These are phyloP conservation scores for Geodia barretti DNA, from an alignment of 37 sponge, comb jelly and placozoan genomes.

Conservation along the genomic window DNA sequence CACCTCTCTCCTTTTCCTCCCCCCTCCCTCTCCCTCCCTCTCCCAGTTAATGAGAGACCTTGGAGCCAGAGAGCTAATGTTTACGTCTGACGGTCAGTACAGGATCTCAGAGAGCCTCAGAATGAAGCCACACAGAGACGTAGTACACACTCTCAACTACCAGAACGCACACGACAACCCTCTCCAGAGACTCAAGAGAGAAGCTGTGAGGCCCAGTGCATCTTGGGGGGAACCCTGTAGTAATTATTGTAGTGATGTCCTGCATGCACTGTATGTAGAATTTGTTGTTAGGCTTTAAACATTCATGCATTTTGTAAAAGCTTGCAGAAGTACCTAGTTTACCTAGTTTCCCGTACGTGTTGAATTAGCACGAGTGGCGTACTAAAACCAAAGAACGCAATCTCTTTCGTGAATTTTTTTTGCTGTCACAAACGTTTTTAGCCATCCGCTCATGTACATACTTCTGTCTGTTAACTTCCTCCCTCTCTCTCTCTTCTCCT, in stretches of 20 bases:
- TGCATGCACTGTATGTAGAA: too few species aligned
- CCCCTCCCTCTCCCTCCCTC: not conserved
- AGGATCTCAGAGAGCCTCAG: constrained; percentile 1
- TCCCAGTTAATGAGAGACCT: constrained; percentile 43
- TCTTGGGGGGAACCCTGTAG: not conserved
- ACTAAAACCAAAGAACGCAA: too few species aligned
- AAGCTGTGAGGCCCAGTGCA: not conserved
- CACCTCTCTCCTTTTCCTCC: not conserved
- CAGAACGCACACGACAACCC: constrained; percentile 19
- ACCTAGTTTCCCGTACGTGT: too few species aligned
- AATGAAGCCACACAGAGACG: constrained; percentile 42
- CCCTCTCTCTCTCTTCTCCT: not conserved
- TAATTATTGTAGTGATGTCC: too few species aligned
- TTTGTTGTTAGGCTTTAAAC: too few species aligned
- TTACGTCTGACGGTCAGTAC: constrained; percentile 71
- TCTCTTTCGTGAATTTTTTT: too few species aligned
- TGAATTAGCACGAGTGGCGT: too few species aligned
- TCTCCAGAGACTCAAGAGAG: constrained; percentile 8
- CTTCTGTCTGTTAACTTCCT: not conserved
- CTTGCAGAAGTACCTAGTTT: too few species aligned
- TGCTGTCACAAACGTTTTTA: too few species aligned
- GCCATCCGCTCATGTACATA: not conserved
- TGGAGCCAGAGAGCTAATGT: constrained; percentile 66
- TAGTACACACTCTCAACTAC: constrained; percentile 49
- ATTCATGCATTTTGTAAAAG: too few species aligned